These are phyloP conservation scores for Lacerta agilis DNA, from an alignment of 2,797 vertebrate genomes.

Conservation along the genomic window DNA sequence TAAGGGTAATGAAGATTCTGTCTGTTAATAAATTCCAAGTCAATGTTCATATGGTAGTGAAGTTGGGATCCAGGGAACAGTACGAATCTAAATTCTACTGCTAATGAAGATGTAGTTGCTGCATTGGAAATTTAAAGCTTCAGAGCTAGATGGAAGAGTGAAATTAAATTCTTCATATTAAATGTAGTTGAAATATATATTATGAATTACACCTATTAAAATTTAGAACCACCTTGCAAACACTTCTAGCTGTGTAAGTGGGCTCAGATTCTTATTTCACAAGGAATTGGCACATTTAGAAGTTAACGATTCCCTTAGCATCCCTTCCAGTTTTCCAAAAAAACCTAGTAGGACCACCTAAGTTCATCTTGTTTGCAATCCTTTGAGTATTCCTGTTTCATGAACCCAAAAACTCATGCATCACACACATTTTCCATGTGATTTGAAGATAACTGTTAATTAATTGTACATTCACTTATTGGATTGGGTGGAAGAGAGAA, in stretches of 20 bases:
- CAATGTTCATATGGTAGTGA: background rate
- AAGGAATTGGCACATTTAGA: slow-evolving; percentile 11
- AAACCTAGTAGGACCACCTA: background rate
- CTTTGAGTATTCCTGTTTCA: background rate
- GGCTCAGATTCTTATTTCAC: background rate
- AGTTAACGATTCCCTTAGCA: background rate
- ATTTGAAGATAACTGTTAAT: background rate
- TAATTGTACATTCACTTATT: background rate
- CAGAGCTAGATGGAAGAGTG: slow-evolving; percentile 21
- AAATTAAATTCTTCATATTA: slow-evolving; percentile 31
- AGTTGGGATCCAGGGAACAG: slow-evolving; percentile 22
- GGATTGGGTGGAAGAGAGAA: background rate
- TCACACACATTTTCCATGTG: background rate
- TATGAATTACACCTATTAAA: slow-evolving; percentile 20
- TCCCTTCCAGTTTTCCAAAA: background rate
- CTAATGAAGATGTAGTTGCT: slow-evolving; percentile 35
- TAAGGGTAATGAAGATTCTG: background rate
- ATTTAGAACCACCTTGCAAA: slow-evolving; percentile 20
- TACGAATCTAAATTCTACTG: slow-evolving; percentile 29
- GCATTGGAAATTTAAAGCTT: slow-evolving; percentile 31
- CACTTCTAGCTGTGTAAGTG: background rate
- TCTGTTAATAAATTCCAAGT: slow-evolving; percentile 32
- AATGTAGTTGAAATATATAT: background rate
- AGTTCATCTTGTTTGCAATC: background rate
- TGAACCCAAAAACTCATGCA: background rate